These are phyloP conservation scores for Frankliniella fusca DNA, from an alignment of 2,888 invertebrate species.

Conservation along the genomic window DNA sequence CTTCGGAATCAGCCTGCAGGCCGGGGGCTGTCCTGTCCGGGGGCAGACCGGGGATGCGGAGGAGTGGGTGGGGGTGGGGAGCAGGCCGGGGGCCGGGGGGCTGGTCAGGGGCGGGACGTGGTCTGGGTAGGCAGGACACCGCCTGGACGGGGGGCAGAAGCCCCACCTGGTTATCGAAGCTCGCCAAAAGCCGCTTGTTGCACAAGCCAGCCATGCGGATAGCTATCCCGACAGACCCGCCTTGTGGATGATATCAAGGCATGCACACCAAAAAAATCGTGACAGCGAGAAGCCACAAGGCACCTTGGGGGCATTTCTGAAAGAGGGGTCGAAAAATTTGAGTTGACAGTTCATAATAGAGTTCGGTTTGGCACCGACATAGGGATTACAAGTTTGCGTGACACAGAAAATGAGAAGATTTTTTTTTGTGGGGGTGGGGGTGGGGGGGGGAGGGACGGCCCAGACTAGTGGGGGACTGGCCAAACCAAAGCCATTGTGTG, in stretches of 20 bases:
- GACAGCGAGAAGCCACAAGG: too few species aligned
- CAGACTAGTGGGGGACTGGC: not conserved
- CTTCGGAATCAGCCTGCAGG: too few species aligned
- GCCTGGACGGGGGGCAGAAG: constrained; percentile 29
- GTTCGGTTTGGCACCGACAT: not conserved
- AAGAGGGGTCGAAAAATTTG: too few species aligned
- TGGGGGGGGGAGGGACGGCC: constrained; percentile 27
- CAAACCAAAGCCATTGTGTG: constrained; percentile 23
- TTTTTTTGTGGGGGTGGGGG: constrained; percentile 29
- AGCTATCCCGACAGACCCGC: not conserved
- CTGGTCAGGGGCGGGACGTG: not conserved
- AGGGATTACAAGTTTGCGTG: not conserved
- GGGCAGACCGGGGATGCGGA: not conserved
- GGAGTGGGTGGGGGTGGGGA: not conserved
- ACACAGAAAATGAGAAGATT: not conserved
- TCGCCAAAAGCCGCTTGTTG: constrained; percentile 25
- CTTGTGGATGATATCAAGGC: not conserved
- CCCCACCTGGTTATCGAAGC: constrained; percentile 12
- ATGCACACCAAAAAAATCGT: not conserved
- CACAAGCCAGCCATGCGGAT: not conserved
- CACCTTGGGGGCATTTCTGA: too few species aligned
- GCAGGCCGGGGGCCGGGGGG: not conserved
- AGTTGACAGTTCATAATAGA: not conserved
- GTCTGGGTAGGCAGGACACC: constrained; percentile 12
- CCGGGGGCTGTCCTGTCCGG: constrained; percentile 26